These are phyloP conservation scores for Mimachlamys varia DNA, from an alignment of 2,888 invertebrate genomes.

Conservation along the genomic window DNA sequence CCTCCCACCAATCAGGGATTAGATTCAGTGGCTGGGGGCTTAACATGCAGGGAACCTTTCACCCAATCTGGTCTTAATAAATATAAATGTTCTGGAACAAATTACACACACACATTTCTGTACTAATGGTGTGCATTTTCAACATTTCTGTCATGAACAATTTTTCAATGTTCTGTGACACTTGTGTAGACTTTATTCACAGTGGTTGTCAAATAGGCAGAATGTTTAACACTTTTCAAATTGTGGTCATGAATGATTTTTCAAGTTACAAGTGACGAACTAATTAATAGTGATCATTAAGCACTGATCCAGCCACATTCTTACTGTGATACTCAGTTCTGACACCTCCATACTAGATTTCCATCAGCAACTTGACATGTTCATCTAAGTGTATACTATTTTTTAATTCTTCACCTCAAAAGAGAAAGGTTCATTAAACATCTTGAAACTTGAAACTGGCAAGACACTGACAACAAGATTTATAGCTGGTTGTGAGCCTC, in stretches of 20 bases:
- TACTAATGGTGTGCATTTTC: slow-evolving; percentile 21
- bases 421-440: background rate
- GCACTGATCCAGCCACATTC: background rate
- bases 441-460: slow-evolving; percentile 3
- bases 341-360: background rate
- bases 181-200: background rate
- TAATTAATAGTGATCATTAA: background rate
- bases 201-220: background rate
- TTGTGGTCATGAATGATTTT: background rate
- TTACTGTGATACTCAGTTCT: background rate
- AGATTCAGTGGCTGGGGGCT: slow-evolving; percentile 18
- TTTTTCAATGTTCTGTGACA: background rate
- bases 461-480: slow-evolving; percentile 1
- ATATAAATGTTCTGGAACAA: slow-evolving; percentile 15
- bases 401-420: background rate
- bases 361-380: background rate
- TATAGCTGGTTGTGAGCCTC: background rate
- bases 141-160: slow-evolving; percentile 14
- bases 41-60: background rate
- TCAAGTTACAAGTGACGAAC: background rate
- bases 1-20: background rate
- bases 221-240: background rate
- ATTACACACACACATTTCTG: background rate
- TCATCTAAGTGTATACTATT: background rate
- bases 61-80: slow-evolving; percentile 17